Evolutionary conservation across 2,797 vertebrate species (phyloP), one percentile per base, ranked within the genome.

Genomic region (Enteromius mattozi): DNA sequence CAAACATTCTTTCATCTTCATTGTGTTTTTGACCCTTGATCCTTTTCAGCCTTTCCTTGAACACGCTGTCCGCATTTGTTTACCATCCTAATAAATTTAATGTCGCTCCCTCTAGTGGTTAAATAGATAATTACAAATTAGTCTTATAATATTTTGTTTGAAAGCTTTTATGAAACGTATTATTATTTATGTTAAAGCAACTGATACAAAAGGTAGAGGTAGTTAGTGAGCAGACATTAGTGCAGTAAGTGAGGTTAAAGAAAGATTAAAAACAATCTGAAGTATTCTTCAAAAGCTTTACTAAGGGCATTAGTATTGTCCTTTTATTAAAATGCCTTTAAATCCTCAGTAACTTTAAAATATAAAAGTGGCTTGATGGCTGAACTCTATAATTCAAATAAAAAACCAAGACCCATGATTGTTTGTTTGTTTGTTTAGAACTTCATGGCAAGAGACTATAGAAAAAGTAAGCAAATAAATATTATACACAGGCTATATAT

Each of bases 31-130:
- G 24, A 71, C 35, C n/a, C 6, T 45, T 80, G 30, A 59, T 14
- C n/a, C 8, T 47, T 35, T 63, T 61, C 16, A 45, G 1, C 30
- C 9, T 30, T 16, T 33, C n/a, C 19, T 6, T 19, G 17, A 37
- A 35, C n/a, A 35, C 30, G 14, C 27, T 75, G 42, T 12, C 63
- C 30, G 45, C 6, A 14, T 27, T 68, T 10, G 63, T 40, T 66
- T 59, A 77, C 24, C 12, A 54, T 37, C 27, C 21, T 40, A 5
- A 69, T 45, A 66, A n/a, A 75, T 37, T 17, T n/a, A 19, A 37
- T 12, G 3, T 71, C 27, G 12, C 76, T 78, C 82, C 82, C 51
- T 84, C 82, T 78, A 61, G 76, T 37, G 82, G 75, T 21, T 70
- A 21, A 35, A 63, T 6, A 24, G 21, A 24, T 47, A 5, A 71